phyloP scores from a whole-genome alignment of 1,140 invertebrate species.

The Schlechtendalia chinensis region DNA sequence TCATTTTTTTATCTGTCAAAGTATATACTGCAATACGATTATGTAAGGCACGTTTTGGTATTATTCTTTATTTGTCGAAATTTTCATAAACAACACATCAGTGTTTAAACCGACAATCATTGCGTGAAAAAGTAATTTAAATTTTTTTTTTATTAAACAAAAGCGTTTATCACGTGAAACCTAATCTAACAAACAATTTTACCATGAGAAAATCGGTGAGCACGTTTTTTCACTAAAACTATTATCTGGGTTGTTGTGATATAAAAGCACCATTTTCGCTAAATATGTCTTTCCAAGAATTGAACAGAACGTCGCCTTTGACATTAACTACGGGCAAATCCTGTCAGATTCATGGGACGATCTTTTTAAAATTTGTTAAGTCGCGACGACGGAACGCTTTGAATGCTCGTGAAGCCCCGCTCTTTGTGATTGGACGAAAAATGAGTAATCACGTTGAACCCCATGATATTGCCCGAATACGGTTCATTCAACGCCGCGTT shows the following conservation, averaged over 20 bases:
- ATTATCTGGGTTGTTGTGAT: slow-evolving; percentile 79
- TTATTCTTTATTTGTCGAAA: no score
- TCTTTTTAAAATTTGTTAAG: slow-evolving; percentile 92
- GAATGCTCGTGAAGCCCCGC: slow-evolving; percentile 80
- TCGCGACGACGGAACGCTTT: slow-evolving; percentile 83
- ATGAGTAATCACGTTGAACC: slow-evolving; percentile 85
- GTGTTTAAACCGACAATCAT: background rate
- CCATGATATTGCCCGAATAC: slow-evolving; percentile 86
- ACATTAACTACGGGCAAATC: slow-evolving; percentile 90
- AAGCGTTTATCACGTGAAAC: no score
- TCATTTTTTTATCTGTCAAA: no score
- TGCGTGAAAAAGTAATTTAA: no score
- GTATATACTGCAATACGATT: no score
- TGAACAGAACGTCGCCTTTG: slow-evolving; percentile 87
- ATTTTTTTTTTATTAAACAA: no score
- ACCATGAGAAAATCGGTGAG: slow-evolving; percentile 84
- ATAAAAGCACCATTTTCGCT: slow-evolving; percentile 74
- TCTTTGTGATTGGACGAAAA: slow-evolving; percentile 86
- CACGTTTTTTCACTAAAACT: slow-evolving; percentile 94
- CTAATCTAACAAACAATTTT: slow-evolving; percentile 48
- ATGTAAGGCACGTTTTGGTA: background rate
- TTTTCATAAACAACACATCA: no score
- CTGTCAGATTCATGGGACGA: slow-evolving; percentile 82
- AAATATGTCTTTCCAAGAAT: slow-evolving; percentile 90
- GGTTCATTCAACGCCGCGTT: slow-evolving; percentile 94